Conservation (phyloP, 1,140 invertebrate species). For the Hormaphis cornu region DNA sequence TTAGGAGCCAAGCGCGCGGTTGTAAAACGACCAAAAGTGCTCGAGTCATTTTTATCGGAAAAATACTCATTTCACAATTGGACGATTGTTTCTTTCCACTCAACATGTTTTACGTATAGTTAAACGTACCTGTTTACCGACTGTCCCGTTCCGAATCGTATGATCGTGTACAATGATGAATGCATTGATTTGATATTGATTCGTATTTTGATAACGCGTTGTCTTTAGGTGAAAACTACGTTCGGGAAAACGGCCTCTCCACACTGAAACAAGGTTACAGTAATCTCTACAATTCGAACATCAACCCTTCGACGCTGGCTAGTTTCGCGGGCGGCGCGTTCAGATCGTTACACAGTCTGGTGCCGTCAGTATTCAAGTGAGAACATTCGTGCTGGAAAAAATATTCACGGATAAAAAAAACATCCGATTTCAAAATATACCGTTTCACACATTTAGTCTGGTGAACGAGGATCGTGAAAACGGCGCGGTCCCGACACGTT, state of each 20-base stretch:
- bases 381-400: background rate
- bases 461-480: slow-evolving; percentile 31
- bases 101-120: too few relatives aligned
- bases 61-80: too few relatives aligned
- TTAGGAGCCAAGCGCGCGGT: too few relatives aligned
- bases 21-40: too few relatives aligned
- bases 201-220: background rate
- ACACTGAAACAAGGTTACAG: slow-evolving; percentile 25
- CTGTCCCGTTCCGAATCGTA: too few relatives aligned
- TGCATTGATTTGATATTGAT: too few relatives aligned
- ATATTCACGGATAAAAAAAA: background rate
- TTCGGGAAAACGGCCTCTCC: slow-evolving; percentile 1
- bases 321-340: slow-evolving; percentile 54
- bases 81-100: too few relatives aligned
- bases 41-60: too few relatives aligned
- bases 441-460: slow-evolving; percentile 22
- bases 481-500: slow-evolving; percentile 1
- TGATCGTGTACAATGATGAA: too few relatives aligned
- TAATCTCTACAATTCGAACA: slow-evolving; percentile 51
- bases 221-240: slow-evolving; percentile 26
- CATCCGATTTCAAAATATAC: background rate
- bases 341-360: slow-evolving; percentile 52
- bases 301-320: slow-evolving; percentile 55
- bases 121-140: too few relatives aligned
- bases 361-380: slow-evolving; percentile 44